Percentiles rank a stretch among this genome's conserved stretches.
Conservation (phyloP, 2,797 vertebrate genomes). For the Fistularia tabacaria region DNA sequence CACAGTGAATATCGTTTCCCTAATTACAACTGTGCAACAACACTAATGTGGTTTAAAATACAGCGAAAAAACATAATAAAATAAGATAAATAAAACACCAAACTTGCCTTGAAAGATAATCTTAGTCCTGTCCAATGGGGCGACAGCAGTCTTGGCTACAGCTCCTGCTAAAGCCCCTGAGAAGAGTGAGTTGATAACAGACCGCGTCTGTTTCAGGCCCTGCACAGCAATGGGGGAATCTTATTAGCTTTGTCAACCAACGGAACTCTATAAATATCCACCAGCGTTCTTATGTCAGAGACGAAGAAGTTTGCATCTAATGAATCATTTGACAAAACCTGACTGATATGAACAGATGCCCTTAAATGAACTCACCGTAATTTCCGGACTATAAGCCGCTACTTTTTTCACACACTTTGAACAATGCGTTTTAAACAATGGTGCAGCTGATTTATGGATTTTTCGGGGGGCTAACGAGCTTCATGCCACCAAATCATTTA, state of each 20-base stretch:
- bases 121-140: slow-evolving; percentile 96
- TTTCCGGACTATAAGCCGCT: too few species aligned
- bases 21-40: slow-evolving; percentile 7
- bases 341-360: not conserved
- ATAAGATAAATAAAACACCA: slow-evolving; percentile 12
- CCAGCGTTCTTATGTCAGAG: slow-evolving; percentile 1
- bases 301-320: not conserved
- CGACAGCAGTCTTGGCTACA: slow-evolving; percentile 92
- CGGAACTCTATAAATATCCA: slow-evolving; percentile 3
- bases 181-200: slow-evolving; percentile 85
- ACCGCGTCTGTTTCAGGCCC: slow-evolving; percentile 74
- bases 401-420: too few species aligned
- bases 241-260: slow-evolving; percentile 3
- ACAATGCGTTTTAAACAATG: too few species aligned
- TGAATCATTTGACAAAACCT: slow-evolving; percentile 2
- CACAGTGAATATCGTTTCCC: not conserved
- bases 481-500: too few species aligned
- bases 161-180: slow-evolving; percentile 92
- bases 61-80: slow-evolving; percentile 7
- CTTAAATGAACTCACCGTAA: slow-evolving; percentile 8
- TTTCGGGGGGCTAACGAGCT: too few species aligned
- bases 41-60: not conserved
- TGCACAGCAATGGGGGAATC: slow-evolving; percentile 47
- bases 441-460: too few species aligned
- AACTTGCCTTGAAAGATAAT: slow-evolving; percentile 96